Base-by-base conservation (phyloP, 1,140 invertebrate genomes). In the Pseudomyrmex dendroicus region DNA sequence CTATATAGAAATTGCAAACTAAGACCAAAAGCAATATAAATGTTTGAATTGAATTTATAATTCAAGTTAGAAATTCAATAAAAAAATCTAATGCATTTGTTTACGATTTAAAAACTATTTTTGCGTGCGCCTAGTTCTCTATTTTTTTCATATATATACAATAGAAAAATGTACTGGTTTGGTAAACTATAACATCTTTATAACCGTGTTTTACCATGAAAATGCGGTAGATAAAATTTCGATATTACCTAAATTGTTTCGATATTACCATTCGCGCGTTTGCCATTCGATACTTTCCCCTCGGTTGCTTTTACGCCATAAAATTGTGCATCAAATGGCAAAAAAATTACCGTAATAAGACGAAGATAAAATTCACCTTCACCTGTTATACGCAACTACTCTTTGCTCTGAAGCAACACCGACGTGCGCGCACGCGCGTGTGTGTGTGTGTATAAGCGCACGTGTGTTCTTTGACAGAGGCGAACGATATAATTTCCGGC, bases 401-500 rank as follows among this genome's bases (percentile, higher is more conserved):
- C 35, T 35, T 35, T 35, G 5, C 35, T 25, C 25, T 25, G 35
- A 35, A 35, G 35, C 35, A 35, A 35, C 35, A 35, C 35, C 35
- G 48, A 17, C 9, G 10, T 4, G 10, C n/a, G 35, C 35, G 5
- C 35, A 5, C 0, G 35, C 5, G 22, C 1, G 22, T 7, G 35
- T 35, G 35, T 68, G 25, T 25, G 2, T 25, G 25, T 25, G 25
- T 25, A 2, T 25, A 25, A 70, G 35, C 46, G 48, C 22, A 44
- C 15, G 13, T 57, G n/a, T 22, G 13, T 68, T 50, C n/a, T 44
- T 78, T 57, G 64, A 70, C 46, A n/a, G 15, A 59, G 54, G 25
- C 72, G 12, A 35, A 35, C 54, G 54, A 70, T 35, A 80, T 70
- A 80, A 80, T 61, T 80, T 80, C 44, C 44, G 57, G 62, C 20